Base-by-base conservation (phyloP, 2,888 invertebrate genomes). In the Lasioglossum leucozonium region DNA sequence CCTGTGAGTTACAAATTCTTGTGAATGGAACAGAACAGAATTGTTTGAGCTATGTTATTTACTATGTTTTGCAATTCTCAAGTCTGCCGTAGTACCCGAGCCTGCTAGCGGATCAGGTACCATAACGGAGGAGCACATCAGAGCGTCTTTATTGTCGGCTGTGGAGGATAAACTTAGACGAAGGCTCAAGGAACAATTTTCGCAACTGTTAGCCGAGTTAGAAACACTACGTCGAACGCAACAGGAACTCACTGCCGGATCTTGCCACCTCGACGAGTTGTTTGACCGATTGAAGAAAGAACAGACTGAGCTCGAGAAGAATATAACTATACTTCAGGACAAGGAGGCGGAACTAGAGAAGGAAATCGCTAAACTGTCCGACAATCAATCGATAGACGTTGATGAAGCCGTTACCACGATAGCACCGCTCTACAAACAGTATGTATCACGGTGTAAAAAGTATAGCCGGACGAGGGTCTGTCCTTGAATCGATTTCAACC, bases 391-490 rank as follows among this genome's bases (percentile, higher is more conserved):
- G 47, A 97, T 98, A 91, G 98, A 98, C 95, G 98, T 99, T 67
- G 99, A 99, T 95, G 99, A 99, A 94, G 99, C 99, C 81, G 99
- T 99, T 55, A 98, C 98, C 34, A 99, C 99, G 1, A 98, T 99
- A 79, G 98, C 99, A 40, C 99, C 99, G 0, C 95, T 99, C 72
- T 99, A 99, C 94, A 98, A 98, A 95, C 99, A 99, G 97, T 98
- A 95, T 96, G 97, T 95, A 87, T 91, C 18, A 1, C 18, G 6
- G 26, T 40, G 3, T 44, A 30, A 4, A 5, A 55, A 10, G 4
- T 55, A n/a, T 55, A 55, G 55, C 13, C 16, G 44, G 44, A 44
- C 1, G 4, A 16, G 44, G 44, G 16, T 55, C 55, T 55, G 51
- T 22, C 22, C 51, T 22, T 51, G 51, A 51, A 51, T 51, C 22